phyloP scores from a whole-genome alignment of 2,797 vertebrate genomes.

The Dermochelys coriacea region DNA sequence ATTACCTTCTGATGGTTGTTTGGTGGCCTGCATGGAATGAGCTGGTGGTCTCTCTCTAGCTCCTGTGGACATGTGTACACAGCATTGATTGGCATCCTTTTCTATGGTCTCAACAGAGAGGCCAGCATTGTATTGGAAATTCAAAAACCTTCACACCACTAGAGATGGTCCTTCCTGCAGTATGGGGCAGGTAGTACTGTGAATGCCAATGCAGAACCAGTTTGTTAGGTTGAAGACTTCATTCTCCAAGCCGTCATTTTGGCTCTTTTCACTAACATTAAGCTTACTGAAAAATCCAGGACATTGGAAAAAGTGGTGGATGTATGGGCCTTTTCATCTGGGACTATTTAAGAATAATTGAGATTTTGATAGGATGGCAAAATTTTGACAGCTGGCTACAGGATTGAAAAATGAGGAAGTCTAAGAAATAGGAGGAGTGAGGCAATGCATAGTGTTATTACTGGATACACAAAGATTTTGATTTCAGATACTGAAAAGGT shows the following conservation, averaged over 20 bases:
- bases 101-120: background rate
- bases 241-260: background rate
- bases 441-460: background rate
- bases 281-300: background rate
- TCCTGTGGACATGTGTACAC: background rate
- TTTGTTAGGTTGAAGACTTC: background rate
- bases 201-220: background rate
- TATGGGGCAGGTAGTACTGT: background rate
- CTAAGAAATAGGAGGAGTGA: background rate
- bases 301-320: background rate
- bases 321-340: background rate
- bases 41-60: background rate
- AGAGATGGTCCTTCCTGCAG: background rate
- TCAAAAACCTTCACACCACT: background rate
- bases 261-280: background rate
- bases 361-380: background rate
- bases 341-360: background rate
- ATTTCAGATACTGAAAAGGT: background rate
- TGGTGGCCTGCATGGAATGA: background rate
- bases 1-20: background rate
- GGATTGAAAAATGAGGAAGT: accelerated
- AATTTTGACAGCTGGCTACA: background rate
- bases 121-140: background rate
- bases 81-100: background rate
- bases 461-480: background rate